Evolutionary conservation across 2,888 invertebrate species (phyloP).

Genomic region (Ophioninae sp.): DNA sequence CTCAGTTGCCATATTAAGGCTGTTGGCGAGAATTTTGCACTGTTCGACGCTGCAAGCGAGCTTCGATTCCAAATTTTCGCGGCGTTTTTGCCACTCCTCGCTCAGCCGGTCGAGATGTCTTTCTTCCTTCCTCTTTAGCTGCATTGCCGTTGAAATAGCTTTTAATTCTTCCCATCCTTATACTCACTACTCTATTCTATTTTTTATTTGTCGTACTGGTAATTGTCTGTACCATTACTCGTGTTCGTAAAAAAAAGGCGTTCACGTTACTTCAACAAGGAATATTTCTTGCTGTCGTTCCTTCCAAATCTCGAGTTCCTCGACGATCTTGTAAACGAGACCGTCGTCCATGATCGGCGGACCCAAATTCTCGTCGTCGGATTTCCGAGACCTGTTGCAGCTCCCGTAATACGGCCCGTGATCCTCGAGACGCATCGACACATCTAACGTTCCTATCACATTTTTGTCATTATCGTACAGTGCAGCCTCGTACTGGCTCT

Average conservation of each 20-base stretch:
- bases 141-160: conserved; percentile 59
- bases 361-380: conserved; percentile 73
- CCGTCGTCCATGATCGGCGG: conserved; percentile 77
- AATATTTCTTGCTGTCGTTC: conserved; percentile 86
- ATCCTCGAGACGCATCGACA: conserved; percentile 74
- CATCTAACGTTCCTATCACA: conserved; percentile 71
- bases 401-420: conserved; percentile 73
- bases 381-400: conserved; percentile 67
- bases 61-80: conserved; percentile 83
- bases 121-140: conserved; percentile 84
- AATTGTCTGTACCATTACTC: too few species aligned
- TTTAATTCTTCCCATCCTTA: conserved; percentile 34
- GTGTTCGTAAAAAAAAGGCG: neutral
- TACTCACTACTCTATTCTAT: conserved; percentile 5
- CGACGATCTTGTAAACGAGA: conserved; percentile 83
- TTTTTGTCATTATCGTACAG: conserved; percentile 70
- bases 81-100: conserved; percentile 84
- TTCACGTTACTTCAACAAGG: conserved; percentile 82
- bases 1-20: conserved; percentile 84
- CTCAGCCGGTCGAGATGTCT: conserved; percentile 82
- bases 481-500: conserved; percentile 71
- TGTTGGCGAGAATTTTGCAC: conserved; percentile 84
- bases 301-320: conserved; percentile 89
- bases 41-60: conserved; percentile 84
- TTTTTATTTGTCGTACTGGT: conserved; percentile 1